Evolutionary conservation across 2,797 vertebrate species (phyloP), one percentile per base, ranked within the genome.

Genomic region (Pristis pectinata): DNA sequence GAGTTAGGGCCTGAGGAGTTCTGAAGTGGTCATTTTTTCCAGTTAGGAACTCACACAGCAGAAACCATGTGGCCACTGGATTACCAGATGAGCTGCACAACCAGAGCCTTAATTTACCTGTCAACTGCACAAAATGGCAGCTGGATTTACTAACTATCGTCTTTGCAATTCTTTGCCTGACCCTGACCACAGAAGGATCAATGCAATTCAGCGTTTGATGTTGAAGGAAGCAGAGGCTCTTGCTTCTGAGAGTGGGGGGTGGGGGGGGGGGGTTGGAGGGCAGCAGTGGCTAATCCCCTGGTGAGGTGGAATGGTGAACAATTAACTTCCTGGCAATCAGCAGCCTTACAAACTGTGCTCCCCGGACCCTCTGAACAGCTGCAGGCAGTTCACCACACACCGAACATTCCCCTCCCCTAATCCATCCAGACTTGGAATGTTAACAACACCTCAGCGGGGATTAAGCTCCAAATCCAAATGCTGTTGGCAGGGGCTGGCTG

Each of bases 141-240:
- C 87, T 67, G 87, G 87, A 91, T 91, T 37, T 67, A 61, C 67
- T 89, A 19, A 1, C 13, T 67, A 44, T 41, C 22, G 37, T 6
- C 30, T 87, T 87, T 34, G 77, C 77, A 41, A 49, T 34, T 64
- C 59, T 64, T 91, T 91, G 64, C 87, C 87, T 91, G n/a, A 91
- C 87, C 59, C 59, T 37, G 87, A 3, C 19, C 6, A n/a, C 17
- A 37, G 22, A 37, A 11, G 1, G n/a, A 91, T 91, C 37, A 10
- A 91, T 67, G 61, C 13, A 34, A 56, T 34, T 56, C 15, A n/a
- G 53, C 59, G 30, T 15, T 85, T 85, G 27, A 85, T 56, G 82
- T 34, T 30, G 10, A 13, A 56, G 27, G 61, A 92, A 44, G n/a
- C 70, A 53, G 70, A 34, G 11, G 44, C 44, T 53, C 64, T 53